Evolutionary conservation across 2,113 vertebrate genomes (phyloP).

Genomic region (Riparia riparia): DNA sequence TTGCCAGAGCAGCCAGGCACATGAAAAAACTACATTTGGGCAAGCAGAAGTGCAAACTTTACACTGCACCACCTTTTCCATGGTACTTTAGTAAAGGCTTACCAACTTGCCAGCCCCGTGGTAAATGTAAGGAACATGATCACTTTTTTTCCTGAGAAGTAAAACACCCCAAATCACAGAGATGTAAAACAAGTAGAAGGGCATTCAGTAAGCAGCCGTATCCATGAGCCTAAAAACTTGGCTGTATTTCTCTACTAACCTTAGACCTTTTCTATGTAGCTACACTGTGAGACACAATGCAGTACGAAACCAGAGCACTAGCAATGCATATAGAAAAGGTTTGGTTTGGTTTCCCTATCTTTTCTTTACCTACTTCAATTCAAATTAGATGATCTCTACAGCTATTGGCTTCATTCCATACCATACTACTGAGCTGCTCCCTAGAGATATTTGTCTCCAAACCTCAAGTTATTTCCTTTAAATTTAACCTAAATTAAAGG

Average conservation of each 20-base stretch:
- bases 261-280: not conserved
- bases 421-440: not conserved
- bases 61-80: no score
- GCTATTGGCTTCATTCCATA: conserved; percentile 22
- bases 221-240: not conserved
- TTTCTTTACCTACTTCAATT: not conserved
- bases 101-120: not conserved
- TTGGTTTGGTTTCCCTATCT: not conserved
- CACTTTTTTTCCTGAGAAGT: not conserved
- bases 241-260: not conserved
- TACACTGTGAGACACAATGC: not conserved
- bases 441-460: conserved; percentile 26
- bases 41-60: not conserved
- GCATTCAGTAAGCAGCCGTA: not conserved
- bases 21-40: not conserved
- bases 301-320: not conserved
- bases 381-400: not conserved
- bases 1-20: not conserved
- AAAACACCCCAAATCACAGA: not conserved
- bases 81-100: not conserved
- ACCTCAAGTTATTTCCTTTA: conserved; percentile 51
- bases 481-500: conserved; percentile 26
- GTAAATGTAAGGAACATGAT: not conserved
- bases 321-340: not conserved
- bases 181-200: not conserved